A percentile compares a stretch with the other conserved stretches of the same genome.
phyloP scores from a whole-genome alignment of 2,888 invertebrate species.

The Noctua janthe region DNA sequence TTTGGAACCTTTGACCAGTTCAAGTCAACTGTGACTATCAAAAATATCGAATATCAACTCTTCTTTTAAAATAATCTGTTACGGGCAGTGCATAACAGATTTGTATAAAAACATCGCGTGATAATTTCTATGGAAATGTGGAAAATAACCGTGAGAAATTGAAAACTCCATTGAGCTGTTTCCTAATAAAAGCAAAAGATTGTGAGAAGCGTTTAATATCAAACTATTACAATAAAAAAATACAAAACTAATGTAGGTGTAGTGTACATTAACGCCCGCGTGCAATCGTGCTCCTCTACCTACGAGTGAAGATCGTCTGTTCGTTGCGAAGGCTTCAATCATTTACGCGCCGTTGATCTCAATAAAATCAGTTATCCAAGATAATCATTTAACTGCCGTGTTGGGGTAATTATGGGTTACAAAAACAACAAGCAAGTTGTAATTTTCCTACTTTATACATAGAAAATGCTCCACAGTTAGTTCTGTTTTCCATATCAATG shows the following conservation, averaged over 20 bases:
- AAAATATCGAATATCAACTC: neutral
- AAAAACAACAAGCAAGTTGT: slow-evolving; percentile 43
- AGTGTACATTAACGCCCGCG: slow-evolving; percentile 70
- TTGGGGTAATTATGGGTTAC: slow-evolving; percentile 47
- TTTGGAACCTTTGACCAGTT: neutral
- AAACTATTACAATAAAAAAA: slow-evolving; percentile 41
- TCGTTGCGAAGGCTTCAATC: slow-evolving; percentile 68
- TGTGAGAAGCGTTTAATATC: slow-evolving; percentile 42
- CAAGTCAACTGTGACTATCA: fast-evolving
- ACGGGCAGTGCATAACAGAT: neutral
- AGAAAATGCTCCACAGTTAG: slow-evolving; percentile 27
- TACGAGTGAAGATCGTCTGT: slow-evolving; percentile 36
- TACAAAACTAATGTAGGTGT: slow-evolving; percentile 63
- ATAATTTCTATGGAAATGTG: slow-evolving; percentile 27
- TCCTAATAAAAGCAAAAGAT: slow-evolving; percentile 36
- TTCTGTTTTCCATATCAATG: slow-evolving; percentile 51
- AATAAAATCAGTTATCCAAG: slow-evolving; percentile 62
- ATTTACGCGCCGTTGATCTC: slow-evolving; percentile 71
- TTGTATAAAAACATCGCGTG: slow-evolving; percentile 14
- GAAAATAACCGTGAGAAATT: slow-evolving; percentile 49
- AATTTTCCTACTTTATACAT: slow-evolving; percentile 37
- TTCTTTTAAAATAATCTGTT: neutral
- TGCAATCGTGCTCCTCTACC: slow-evolving; percentile 52
- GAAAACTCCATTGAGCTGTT: slow-evolving; percentile 40
- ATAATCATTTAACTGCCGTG: slow-evolving; percentile 51